Base-by-base conservation (phyloP, 1,140 invertebrate species). In the Lepidurus packardi region DNA sequence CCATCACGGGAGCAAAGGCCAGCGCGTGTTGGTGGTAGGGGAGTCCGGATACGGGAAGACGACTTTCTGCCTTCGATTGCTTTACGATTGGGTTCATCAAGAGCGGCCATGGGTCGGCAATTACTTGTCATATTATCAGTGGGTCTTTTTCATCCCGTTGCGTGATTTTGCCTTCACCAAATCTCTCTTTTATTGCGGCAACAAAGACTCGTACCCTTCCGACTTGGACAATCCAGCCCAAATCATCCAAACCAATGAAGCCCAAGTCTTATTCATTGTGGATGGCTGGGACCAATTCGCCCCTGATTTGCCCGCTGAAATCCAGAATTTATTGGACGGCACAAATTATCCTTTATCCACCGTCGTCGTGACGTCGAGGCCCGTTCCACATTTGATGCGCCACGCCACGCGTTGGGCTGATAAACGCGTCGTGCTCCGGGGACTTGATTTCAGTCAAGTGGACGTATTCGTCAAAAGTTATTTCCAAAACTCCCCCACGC, bases 251-350 rank as follows among this genome's bases (percentile, higher is more conserved):
- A 74, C 43, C 25, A 81, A 82, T 84, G 88, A 88, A 77, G 85
- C 87, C 42, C 84, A 87, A 21, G 84, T 89, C 8, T 83, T 89
- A 7, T 87, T 89, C 80, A 84, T 89, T 24, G 82, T 89, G 44
- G 88, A 89, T 81, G 88, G 88, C 0, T 87, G 88, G 81, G 87
- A 89, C 81, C 87, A 88, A 77, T 85, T 85, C 43, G 79, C 83
- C n/a, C 83, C 84, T 13, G 83, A 85, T 24, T 82, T 84, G 0
- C 82, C 87, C 7, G 85, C 84, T 2, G 88, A 88, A 79, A 85
- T 87, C 0, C 81, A 85, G 25, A 87, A 88, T 75, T 81, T 89
- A 0, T 79, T 89, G n/a, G 86, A 88, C 76, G 88, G 87, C 16
- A 83, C 85, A 47, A 80, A 88, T 24, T 88, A 89, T 80, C 88